Percentiles rank a stretch among this genome's conserved stretches.
Evolutionary conservation across 2,797 vertebrate genomes (phyloP).

Genomic region (Crenichthys baileyi): DNA sequence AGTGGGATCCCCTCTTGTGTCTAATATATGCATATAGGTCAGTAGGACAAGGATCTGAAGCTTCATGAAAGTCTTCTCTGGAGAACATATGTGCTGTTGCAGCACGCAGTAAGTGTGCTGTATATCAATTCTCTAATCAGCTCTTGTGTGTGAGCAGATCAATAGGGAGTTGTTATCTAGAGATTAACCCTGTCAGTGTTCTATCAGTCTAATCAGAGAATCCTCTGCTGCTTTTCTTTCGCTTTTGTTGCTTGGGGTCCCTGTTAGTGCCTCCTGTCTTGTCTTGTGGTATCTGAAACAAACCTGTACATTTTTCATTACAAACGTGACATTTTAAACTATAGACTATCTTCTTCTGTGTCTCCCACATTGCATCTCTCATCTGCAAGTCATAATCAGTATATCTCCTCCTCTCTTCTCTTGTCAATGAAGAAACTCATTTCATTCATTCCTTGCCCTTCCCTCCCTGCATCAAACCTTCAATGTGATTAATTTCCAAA

Average conservation of each 20-base stretch:
- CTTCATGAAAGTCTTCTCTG: conserved; percentile 45
- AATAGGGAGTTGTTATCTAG: conserved; percentile 72
- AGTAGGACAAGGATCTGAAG: conserved; percentile 65
- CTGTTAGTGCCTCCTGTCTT: conserved; percentile 1
- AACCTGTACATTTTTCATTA: conserved; percentile 39
- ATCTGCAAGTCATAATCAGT: conserved; percentile 5
- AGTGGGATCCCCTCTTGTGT: conserved; percentile 32
- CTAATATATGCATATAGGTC: conserved; percentile 74
- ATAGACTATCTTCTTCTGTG: neutral
- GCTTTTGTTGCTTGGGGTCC: conserved; percentile 29
- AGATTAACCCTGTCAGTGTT: conserved; percentile 69
- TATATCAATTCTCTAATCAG: conserved; percentile 41
- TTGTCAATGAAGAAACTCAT: neutral
- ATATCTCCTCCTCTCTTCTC: neutral
- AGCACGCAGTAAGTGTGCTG: conserved; percentile 3
- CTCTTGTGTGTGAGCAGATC: conserved; percentile 55
- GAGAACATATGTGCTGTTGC: conserved; percentile 22
- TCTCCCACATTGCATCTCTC: neutral
- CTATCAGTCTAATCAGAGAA: conserved; percentile 64
- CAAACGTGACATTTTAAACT: conserved; percentile 14
- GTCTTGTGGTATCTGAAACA: conserved; percentile 21
- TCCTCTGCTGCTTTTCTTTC: conserved; percentile 29
- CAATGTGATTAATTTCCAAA: conserved; percentile 46
- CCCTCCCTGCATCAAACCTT: neutral
- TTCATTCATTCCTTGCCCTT: neutral